phyloP scores from a whole-genome alignment of 2,797 vertebrate species.

The Mus caroli region DNA sequence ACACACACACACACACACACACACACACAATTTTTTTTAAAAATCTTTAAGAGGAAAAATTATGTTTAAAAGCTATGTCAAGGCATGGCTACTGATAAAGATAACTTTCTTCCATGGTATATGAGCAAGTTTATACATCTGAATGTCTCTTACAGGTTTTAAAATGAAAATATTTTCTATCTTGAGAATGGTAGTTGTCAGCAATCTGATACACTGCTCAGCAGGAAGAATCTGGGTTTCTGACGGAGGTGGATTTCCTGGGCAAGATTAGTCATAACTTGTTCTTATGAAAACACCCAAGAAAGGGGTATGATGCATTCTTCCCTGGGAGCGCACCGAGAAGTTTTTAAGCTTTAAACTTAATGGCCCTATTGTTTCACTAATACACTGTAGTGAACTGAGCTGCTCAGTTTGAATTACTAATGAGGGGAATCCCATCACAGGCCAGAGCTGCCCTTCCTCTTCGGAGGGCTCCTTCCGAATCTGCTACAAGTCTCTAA shows the following conservation, averaged over 20 bases:
- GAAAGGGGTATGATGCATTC: constrained; percentile 85
- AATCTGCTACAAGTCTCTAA: constrained; percentile 84
- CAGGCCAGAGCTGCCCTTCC: constrained; percentile 78
- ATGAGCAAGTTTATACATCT: constrained; percentile 71
- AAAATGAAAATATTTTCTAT: constrained; percentile 82
- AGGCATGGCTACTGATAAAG: background rate
- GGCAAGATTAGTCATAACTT: constrained; percentile 88
- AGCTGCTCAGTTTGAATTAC: constrained; percentile 84
- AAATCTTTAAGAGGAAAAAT: background rate
- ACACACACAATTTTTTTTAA: no score
- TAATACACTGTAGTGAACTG: constrained; percentile 86
- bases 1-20: no score
- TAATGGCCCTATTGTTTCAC: constrained; percentile 88
- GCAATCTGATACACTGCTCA: constrained; percentile 83
- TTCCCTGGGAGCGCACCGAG: constrained; percentile 83
- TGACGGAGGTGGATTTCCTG: constrained; percentile 83
- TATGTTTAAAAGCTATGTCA: background rate
- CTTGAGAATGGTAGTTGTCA: constrained; percentile 82
- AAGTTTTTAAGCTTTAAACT: constrained; percentile 84
- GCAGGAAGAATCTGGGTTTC: constrained; percentile 81
- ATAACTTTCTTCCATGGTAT: constrained; percentile 69
- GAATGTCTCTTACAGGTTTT: constrained; percentile 78
- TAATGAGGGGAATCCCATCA: constrained; percentile 85
- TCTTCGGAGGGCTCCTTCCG: constrained; percentile 81
- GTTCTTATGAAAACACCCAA: constrained; percentile 87